These are phyloP conservation scores for Numida meleagris DNA, from an alignment of 2,113 vertebrate species.

Conservation along the genomic window DNA sequence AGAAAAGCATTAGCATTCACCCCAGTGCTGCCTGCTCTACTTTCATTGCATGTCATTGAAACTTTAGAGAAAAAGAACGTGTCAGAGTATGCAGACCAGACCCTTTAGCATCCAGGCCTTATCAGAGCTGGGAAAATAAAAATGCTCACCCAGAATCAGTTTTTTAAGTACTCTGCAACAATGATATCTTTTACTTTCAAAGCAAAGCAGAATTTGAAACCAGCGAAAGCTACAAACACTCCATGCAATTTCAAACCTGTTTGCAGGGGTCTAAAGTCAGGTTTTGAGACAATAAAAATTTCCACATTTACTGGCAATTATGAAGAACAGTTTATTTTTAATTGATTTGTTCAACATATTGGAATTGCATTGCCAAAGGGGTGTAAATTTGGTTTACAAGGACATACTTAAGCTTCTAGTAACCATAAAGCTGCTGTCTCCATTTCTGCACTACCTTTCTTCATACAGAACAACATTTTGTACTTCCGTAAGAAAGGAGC, in stretches of 20 bases:
- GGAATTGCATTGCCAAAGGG: neutral
- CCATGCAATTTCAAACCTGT: neutral
- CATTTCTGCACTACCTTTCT: neutral
- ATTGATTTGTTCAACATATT: neutral
- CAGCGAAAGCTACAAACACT: neutral
- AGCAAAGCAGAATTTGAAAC: neutral
- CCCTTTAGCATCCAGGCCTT: neutral
- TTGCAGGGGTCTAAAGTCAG: rapidly evolving
- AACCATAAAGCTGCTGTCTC: neutral
- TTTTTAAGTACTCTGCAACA: neutral
- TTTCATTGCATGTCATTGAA: neutral
- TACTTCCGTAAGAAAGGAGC: neutral
- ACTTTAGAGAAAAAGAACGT: neutral
- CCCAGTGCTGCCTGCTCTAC: neutral
- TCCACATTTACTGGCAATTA: neutral
- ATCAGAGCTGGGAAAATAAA: neutral
- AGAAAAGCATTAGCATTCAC: neutral
- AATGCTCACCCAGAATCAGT: neutral
- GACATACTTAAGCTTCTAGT: neutral
- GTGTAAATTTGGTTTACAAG: neutral
- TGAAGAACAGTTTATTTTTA: neutral
- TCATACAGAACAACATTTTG: neutral
- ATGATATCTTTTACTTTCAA: no score
- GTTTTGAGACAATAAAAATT: neutral
- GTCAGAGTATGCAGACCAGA: neutral